Percentiles rank a stretch among this genome's conserved stretches.
phyloP scores from a whole-genome alignment of 2,113 vertebrate species.

The Syngnathus scovelli region DNA sequence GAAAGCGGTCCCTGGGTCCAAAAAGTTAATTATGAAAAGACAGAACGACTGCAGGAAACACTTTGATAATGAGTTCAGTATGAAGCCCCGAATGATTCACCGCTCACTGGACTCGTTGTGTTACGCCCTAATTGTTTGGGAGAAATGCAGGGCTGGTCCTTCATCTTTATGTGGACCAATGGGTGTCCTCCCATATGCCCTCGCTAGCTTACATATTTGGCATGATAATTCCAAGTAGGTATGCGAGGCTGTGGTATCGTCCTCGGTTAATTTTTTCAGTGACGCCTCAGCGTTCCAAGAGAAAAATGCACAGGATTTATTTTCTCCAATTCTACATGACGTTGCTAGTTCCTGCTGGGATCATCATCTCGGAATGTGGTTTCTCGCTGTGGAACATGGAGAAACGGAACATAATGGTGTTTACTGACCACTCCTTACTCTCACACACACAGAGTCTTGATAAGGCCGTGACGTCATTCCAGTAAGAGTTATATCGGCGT shows the following conservation, averaged over 20 bases:
- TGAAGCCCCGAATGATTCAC: constrained; percentile 18
- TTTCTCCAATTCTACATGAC: background rate
- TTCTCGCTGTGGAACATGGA: background rate
- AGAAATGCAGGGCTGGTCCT: constrained; percentile 17
- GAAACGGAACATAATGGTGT: background rate
- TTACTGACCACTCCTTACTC: background rate
- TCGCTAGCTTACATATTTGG: background rate
- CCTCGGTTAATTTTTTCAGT: background rate
- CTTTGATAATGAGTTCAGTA: constrained; percentile 12
- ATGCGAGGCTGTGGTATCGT: background rate
- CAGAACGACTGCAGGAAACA: background rate
- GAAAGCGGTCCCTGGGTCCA: background rate
- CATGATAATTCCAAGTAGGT: background rate
- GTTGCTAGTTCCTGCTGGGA: background rate
- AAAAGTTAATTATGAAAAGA: background rate
- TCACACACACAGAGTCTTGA: background rate
- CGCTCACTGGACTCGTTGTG: constrained; percentile 21
- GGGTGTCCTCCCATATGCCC: background rate
- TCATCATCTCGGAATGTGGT: background rate
- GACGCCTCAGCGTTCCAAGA: background rate
- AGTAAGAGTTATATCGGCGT: background rate
- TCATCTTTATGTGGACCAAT: background rate
- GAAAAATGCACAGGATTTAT: background rate
- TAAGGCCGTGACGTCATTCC: background rate
- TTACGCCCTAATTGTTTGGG: constrained; percentile 37